phyloP scores from a whole-genome alignment of 2,113 vertebrate species.

The Bos indicus region DNA sequence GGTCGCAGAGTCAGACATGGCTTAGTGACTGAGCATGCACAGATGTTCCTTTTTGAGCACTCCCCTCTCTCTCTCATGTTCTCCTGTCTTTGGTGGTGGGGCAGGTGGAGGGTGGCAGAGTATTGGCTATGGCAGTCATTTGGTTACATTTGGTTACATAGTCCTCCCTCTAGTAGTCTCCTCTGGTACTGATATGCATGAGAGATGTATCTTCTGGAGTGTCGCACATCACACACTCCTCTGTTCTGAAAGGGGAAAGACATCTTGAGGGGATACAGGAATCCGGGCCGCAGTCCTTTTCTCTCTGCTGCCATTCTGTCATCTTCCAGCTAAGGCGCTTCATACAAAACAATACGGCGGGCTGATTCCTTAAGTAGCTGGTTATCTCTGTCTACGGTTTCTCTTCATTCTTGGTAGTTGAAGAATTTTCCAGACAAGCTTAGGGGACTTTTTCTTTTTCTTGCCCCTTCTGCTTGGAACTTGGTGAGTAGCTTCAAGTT shows the following conservation, averaged over 20 bases:
- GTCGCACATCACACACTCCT: neutral
- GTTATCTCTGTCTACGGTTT: neutral
- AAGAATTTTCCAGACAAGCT: neutral
- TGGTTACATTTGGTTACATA: neutral
- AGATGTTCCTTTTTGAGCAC: neutral
- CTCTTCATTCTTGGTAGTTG: neutral
- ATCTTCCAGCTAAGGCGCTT: neutral
- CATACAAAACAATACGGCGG: neutral
- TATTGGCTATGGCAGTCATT: neutral
- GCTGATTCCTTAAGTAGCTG: neutral
- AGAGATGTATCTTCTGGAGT: no score
- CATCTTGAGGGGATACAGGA: neutral
- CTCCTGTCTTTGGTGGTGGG: no score
- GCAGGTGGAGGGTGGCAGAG: neutral
- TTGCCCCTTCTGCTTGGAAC: neutral
- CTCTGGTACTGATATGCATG: neutral
- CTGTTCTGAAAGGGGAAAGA: neutral
- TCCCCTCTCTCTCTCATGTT: neutral
- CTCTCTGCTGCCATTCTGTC: neutral
- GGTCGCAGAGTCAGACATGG: neutral
- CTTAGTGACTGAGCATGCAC: neutral
- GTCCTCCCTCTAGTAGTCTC: neutral
- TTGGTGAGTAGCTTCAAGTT: neutral
- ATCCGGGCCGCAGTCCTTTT: accelerated
- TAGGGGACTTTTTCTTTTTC: no score